These are phyloP conservation scores for Asteroscopus sphinx DNA, from an alignment of 2,888 invertebrate genomes.

Conservation along the genomic window DNA sequence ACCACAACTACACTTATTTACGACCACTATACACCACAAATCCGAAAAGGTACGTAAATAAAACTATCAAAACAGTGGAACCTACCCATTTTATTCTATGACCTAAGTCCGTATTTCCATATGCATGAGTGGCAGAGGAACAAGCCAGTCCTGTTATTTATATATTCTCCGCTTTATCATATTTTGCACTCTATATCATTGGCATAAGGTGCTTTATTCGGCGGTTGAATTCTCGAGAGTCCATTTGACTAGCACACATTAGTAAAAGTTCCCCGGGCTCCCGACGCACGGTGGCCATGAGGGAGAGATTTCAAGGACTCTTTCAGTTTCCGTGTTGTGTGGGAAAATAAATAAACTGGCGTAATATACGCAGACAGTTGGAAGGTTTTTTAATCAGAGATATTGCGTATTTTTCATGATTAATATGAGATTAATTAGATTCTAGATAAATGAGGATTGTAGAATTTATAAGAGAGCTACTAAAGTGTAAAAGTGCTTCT, in stretches of 20 bases:
- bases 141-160: slow-evolving; percentile 72
- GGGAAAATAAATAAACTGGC: slow-evolving; percentile 34
- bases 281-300: slow-evolving; percentile 71
- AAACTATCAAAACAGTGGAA: slow-evolving; percentile 65
- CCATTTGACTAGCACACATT: slow-evolving; percentile 89
- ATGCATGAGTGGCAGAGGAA: slow-evolving; percentile 84
- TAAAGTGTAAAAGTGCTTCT: too few relatives aligned
- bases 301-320: slow-evolving; percentile 52
- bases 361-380: slow-evolving; percentile 22
- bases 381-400: slow-evolving; percentile 28
- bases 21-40: slow-evolving; percentile 58
- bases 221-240: slow-evolving; percentile 78
- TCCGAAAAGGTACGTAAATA: slow-evolving; percentile 64
- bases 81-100: slow-evolving; percentile 73
- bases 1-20: slow-evolving; percentile 47
- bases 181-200: slow-evolving; percentile 70
- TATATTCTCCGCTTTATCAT: slow-evolving; percentile 60
- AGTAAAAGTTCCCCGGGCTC: slow-evolving; percentile 86
- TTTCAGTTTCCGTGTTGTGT: slow-evolving; percentile 47
- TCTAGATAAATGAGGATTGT: too few relatives aligned
- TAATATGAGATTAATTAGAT: too few relatives aligned
- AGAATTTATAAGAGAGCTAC: too few relatives aligned
- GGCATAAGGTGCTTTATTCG: slow-evolving; percentile 75
- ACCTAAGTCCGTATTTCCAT: slow-evolving; percentile 86
- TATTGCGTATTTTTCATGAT: slow-evolving; percentile 2